These are phyloP conservation scores for Laspeyria flexula DNA, from an alignment of 2,888 invertebrate genomes.

Conservation along the genomic window DNA sequence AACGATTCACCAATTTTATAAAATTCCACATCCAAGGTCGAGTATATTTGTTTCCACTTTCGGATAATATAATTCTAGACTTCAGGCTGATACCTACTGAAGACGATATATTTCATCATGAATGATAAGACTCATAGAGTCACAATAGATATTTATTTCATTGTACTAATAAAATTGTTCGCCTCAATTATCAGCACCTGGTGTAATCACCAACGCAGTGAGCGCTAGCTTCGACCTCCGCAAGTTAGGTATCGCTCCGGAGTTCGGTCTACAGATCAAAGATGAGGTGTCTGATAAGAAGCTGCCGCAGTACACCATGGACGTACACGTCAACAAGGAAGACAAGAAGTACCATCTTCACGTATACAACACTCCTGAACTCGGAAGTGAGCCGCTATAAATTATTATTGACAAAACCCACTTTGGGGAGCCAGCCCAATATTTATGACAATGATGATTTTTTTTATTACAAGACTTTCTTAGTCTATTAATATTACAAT, in stretches of 20 bases:
- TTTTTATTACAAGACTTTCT: too few relatives aligned
- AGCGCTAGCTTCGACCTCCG: conserved; percentile 90
- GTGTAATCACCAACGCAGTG: conserved; percentile 86
- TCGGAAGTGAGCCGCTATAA: conserved; percentile 87
- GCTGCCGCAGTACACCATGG: conserved; percentile 88
- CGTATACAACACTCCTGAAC: conserved; percentile 87
- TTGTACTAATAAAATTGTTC: background rate
- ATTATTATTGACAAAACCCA: too few relatives aligned
- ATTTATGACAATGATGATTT: too few relatives aligned
- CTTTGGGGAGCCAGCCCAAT: too few relatives aligned
- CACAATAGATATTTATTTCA: background rate
- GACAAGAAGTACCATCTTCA: conserved; percentile 90
- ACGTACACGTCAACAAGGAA: conserved; percentile 90
- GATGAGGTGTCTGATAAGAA: conserved; percentile 86
- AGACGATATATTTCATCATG: too few relatives aligned
- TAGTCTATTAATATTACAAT: too few relatives aligned
- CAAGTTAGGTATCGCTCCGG: conserved; percentile 90
- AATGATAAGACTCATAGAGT: too few relatives aligned
- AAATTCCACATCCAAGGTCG: too few relatives aligned
- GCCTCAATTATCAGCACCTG: conserved; percentile 68
- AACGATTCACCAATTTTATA: too few relatives aligned
- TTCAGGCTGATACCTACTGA: too few relatives aligned
- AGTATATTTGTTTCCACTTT: too few relatives aligned
- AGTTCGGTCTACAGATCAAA: conserved; percentile 89
- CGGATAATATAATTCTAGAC: too few relatives aligned